A percentile compares a stretch with the other conserved stretches of the same genome.
These are phyloP conservation scores for Spondyliosoma cantharus DNA, from an alignment of 2,797 vertebrate species.

Conservation along the genomic window DNA sequence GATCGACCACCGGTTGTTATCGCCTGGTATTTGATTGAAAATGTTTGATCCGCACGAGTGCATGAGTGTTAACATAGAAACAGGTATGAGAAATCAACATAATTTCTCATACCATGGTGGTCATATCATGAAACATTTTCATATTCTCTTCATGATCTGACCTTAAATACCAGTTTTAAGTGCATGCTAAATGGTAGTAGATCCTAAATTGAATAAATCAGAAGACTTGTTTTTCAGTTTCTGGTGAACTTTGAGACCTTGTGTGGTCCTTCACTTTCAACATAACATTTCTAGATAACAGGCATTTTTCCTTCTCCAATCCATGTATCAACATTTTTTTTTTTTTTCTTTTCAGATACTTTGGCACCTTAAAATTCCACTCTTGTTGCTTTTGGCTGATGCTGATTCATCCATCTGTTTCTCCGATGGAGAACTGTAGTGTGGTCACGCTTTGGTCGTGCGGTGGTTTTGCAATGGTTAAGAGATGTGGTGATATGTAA, in stretches of 20 bases:
- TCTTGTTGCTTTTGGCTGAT: slow-evolving; percentile 58
- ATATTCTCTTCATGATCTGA: not conserved
- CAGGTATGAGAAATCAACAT: slow-evolving; percentile 14
- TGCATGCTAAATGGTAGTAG: not conserved
- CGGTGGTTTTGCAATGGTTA: slow-evolving; percentile 60
- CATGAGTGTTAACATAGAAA: not conserved
- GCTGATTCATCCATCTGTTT: slow-evolving; percentile 43
- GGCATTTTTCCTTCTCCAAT: slow-evolving; percentile 34
- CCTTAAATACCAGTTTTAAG: slow-evolving; percentile 11
- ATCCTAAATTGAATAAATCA: slow-evolving; percentile 14
- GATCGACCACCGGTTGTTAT: too few species aligned
- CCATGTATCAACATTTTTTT: slow-evolving; percentile 7
- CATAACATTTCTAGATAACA: slow-evolving; percentile 31
- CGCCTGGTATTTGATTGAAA: too few species aligned
- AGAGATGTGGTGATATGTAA: slow-evolving; percentile 68
- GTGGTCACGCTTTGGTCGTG: slow-evolving; percentile 64
- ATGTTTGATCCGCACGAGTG: too few species aligned
- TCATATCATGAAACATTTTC: slow-evolving; percentile 15
- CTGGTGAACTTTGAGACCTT: slow-evolving; percentile 28
- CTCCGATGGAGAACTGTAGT: slow-evolving; percentile 35
- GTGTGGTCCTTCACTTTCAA: slow-evolving; percentile 27
- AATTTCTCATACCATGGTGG: not conserved
- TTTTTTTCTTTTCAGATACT: slow-evolving; percentile 21
- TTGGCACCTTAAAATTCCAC: slow-evolving; percentile 42
- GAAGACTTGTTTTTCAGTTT: not conserved